Base-by-base conservation (phyloP, 2,113 vertebrate species). In the Seriola quinqueradiata region DNA sequence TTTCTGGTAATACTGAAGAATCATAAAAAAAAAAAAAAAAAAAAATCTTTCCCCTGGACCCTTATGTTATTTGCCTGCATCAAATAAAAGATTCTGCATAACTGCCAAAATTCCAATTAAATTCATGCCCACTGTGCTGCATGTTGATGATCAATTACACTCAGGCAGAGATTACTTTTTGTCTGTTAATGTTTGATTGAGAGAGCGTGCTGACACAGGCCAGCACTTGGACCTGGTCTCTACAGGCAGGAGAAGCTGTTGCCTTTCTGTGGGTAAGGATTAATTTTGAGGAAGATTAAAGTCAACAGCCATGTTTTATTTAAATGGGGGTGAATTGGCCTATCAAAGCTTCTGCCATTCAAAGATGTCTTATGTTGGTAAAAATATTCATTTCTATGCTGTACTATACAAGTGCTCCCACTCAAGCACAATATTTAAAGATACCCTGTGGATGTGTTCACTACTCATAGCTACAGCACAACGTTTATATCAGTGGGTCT, bases 81-180 rank as follows among this genome's bases (percentile, higher is more conserved):
- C 38, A 82, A 79, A 90, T 74, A 65, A 88, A 75, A 76, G 16
- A 76, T 19, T 52, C 32, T 54, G 34, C 78, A 64, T 32, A 52
- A 59, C 83, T 73, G 67, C 66, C 69, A 69, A 50, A 79, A 52
- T 60, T 73, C 75, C 23, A 79, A 77, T 77, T 83, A 77, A 86
- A 75, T 40, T 14, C 36, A 42, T 32, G 16, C 67, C 83, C 74
- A 71, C 63, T 40, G 82, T 19, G 16, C 52, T 58, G 77, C 55
- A 57, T 61, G 69, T 65, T 82, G 44, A 82, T 58, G 63, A 82
- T 77, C 79, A 79, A 75, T 84, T 79, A 36, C 1, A 76, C 58
- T 72, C 10, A 65, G 44, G 23, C 74, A 76, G 5, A 80, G 50
- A 85, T 74, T 61, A 79, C 46, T 70, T 75, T 83, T 76, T 0